phyloP scores from a whole-genome alignment of 2,797 vertebrate species.

The Falco concolor region DNA sequence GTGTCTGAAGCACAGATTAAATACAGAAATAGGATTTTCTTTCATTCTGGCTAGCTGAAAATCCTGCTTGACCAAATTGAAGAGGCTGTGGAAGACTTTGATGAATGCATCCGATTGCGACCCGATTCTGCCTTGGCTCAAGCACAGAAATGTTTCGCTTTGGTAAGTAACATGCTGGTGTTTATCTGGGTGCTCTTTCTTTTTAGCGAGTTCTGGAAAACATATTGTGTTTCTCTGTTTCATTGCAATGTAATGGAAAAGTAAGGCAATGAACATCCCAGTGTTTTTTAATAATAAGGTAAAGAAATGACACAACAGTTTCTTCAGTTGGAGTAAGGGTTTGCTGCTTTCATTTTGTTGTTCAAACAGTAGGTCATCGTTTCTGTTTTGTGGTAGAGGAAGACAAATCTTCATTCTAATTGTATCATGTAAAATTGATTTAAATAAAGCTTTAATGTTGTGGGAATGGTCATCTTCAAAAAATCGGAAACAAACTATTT shows the following conservation, averaged over 20 bases:
- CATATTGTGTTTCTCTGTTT: background rate
- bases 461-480: background rate
- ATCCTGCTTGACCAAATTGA: slow-evolving; percentile 97
- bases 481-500: background rate
- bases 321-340: background rate
- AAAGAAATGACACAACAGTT: background rate
- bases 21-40: slow-evolving; percentile 31
- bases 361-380: background rate
- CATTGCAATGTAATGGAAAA: background rate
- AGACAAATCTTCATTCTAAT: background rate
- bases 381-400: background rate
- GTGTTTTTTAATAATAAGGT: background rate
- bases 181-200: background rate
- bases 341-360: background rate
- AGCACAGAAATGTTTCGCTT: slow-evolving; percentile 97
- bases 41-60: slow-evolving; percentile 83
- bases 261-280: background rate
- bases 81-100: slow-evolving; percentile 96
- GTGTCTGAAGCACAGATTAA: slow-evolving; percentile 8
- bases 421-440: background rate
- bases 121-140: slow-evolving; percentile 97
- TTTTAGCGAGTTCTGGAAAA: background rate
- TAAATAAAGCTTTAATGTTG: background rate
- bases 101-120: slow-evolving; percentile 93
- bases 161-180: slow-evolving; percentile 78